Evolutionary conservation across 2,113 vertebrate genomes (phyloP), one percentile per base, ranked within the genome.

Genomic region (Dendrocopos noguchii): DNA sequence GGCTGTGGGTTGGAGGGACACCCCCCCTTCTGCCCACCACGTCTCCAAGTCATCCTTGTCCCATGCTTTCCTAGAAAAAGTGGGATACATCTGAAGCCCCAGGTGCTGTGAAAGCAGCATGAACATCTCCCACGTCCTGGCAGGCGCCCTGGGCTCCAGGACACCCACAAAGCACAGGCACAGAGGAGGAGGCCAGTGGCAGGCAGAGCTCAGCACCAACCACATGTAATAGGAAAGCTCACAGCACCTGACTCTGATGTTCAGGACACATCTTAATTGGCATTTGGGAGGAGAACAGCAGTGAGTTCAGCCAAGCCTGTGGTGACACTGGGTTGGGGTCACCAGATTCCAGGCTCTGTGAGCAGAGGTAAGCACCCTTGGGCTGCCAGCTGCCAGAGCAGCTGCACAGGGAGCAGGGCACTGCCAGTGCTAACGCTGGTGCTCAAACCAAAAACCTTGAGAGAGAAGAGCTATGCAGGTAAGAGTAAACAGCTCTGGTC

Each of bases 371-470:
- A 84, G 42, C 75, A 87, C 47, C 71, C 67, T 80, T 21, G 56
- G 81, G 67, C 39, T 70, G 83, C 28, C 46, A 77, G 81, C 71
- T 87, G 71, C 74, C 70, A 53, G 64, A 91, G 74, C 74, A 21
- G 44, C 10, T 73, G 87, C 63, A 73, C 63, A 80, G 85, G 83
- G 82, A 77, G 16, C 59, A 56, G 60, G 22, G 57, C 36, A 82
- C 12, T 28, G 72, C 66, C 42, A 61, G 6, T 8, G 55, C 79
- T 87, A 95, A 94, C 0, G 0, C 61, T 84, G 78, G 15, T 79
- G 84, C 71, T 82, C 66, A 53, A 34, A 76, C 63, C 27, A 73
- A 56, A 87, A 94, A 94, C 90, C 85, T 65, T 53, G 73, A 93
- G 76, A 75, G 83, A 57, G 76, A 83, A 80, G 65, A 84, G 90